Percentiles rank a stretch among this genome's conserved stretches.
Evolutionary conservation across 2,888 invertebrate species (phyloP).

Genomic region (Bombylius major): DNA sequence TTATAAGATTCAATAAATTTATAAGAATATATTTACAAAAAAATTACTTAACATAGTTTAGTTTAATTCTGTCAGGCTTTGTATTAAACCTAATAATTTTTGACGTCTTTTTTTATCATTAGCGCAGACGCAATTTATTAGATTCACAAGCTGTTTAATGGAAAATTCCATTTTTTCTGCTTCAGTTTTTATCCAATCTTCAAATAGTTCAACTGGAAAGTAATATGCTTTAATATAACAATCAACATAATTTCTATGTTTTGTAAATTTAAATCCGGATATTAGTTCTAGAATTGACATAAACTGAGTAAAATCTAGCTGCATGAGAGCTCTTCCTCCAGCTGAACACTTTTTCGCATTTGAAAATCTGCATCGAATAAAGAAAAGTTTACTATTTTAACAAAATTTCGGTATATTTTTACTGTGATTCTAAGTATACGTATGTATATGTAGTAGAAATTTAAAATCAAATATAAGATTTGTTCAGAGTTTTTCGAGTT

Average conservation of each 20-base stretch:
- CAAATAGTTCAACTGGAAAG: conserved; percentile 73
- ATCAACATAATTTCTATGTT: conserved; percentile 84
- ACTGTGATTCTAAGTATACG: too few species aligned
- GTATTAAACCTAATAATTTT: conserved; percentile 54
- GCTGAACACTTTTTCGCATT: conserved; percentile 88
- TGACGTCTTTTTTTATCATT: conserved; percentile 79
- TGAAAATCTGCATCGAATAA: conserved; percentile 50
- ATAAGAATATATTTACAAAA: too few species aligned
- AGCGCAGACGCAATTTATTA: conserved; percentile 77
- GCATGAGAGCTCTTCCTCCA: conserved; percentile 94
- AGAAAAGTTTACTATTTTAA: not conserved
- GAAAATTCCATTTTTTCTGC: conserved; percentile 81
- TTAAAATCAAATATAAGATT: too few species aligned
- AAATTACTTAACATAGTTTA: too few species aligned
- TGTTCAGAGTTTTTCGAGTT: too few species aligned
- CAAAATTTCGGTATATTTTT: not conserved
- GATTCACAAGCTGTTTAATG: conserved; percentile 67
- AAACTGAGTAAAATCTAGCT: conserved; percentile 91
- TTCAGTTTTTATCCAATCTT: conserved; percentile 78
- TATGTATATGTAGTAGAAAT: too few species aligned
- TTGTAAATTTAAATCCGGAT: conserved; percentile 69
- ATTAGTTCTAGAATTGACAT: conserved; percentile 81
- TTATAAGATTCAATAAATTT: too few species aligned
- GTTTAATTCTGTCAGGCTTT: too few species aligned
- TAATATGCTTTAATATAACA: conserved; percentile 94